phyloP scores from a whole-genome alignment of 1,140 invertebrate species.

The Grapholita molesta region DNA sequence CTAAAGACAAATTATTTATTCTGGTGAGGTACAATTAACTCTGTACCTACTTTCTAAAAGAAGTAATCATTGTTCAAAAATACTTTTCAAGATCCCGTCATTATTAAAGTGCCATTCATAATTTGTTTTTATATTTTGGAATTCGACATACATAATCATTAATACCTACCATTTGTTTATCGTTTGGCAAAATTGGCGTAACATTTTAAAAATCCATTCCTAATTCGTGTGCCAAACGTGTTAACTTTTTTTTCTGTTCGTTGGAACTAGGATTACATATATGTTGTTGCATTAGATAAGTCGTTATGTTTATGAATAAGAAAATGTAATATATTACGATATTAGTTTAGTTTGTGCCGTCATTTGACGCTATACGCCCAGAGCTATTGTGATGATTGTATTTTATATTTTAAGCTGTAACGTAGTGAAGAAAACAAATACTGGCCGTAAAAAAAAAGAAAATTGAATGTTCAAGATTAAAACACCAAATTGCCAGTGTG shows the following conservation, averaged over 20 bases:
- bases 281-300: slow-evolving; percentile 49
- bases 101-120: not conserved
- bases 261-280: slow-evolving; percentile 58
- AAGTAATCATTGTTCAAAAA: not conserved
- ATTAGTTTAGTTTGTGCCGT: slow-evolving; percentile 46
- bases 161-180: not conserved
- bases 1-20: too few relatives aligned
- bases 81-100: not conserved
- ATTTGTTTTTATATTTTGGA: not conserved
- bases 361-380: slow-evolving; percentile 37
- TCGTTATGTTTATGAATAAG: slow-evolving; percentile 24
- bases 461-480: not conserved
- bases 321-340: slow-evolving; percentile 51
- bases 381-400: slow-evolving; percentile 65
- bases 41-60: too few relatives aligned
- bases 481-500: not conserved
- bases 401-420: slow-evolving; percentile 30
- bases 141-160: not conserved
- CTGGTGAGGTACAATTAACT: too few relatives aligned
- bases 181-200: not conserved
- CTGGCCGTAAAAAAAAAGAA: slow-evolving; percentile 8
- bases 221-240: slow-evolving; percentile 52
- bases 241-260: slow-evolving; percentile 52
- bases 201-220: slow-evolving; percentile 2
- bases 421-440: slow-evolving; percentile 11